phyloP scores from a whole-genome alignment of 2,888 invertebrate genomes.

The Reticulitermes lucifugus region DNA sequence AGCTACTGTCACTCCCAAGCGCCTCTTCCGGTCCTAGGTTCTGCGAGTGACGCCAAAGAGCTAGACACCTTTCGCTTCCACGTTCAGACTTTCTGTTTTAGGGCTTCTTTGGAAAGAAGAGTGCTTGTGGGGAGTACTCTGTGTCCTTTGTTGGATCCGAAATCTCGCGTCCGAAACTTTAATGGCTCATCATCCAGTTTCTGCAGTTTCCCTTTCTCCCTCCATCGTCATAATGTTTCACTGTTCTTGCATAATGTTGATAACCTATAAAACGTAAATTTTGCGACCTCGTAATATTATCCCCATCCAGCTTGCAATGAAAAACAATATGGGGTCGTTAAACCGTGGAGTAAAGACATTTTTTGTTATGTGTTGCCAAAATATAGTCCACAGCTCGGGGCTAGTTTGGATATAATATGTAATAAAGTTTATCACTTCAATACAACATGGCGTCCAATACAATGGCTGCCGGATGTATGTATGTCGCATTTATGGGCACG shows the following conservation, averaged over 20 bases:
- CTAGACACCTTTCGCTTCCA: neutral
- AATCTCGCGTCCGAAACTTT: constrained; percentile 37
- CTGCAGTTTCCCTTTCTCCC: neutral
- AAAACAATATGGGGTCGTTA: constrained; percentile 43
- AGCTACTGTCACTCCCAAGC: too few relatives aligned
- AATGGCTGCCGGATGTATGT: neutral
- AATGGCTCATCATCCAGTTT: constrained; percentile 20
- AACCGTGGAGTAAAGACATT: constrained; percentile 34
- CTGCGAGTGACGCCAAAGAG: neutral
- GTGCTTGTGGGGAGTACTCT: neutral
- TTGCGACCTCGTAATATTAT: constrained; percentile 35
- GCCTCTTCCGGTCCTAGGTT: too few relatives aligned
- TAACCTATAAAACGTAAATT: constrained; percentile 42
- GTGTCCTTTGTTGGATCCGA: constrained; percentile 28
- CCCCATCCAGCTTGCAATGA: constrained; percentile 25
- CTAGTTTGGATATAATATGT: constrained; percentile 31
- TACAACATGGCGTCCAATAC: constrained; percentile 27
- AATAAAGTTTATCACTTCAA: constrained; percentile 38
- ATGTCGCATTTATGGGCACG: neutral
- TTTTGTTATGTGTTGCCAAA: constrained; percentile 33
- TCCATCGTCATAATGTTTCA: neutral
- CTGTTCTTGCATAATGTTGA: constrained; percentile 38
- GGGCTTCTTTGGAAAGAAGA: neutral
- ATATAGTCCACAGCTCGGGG: neutral
- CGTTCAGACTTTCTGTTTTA: neutral